Evolutionary conservation across 2,797 vertebrate genomes (phyloP).

Genomic region (Phrynocephalus forsythii): DNA sequence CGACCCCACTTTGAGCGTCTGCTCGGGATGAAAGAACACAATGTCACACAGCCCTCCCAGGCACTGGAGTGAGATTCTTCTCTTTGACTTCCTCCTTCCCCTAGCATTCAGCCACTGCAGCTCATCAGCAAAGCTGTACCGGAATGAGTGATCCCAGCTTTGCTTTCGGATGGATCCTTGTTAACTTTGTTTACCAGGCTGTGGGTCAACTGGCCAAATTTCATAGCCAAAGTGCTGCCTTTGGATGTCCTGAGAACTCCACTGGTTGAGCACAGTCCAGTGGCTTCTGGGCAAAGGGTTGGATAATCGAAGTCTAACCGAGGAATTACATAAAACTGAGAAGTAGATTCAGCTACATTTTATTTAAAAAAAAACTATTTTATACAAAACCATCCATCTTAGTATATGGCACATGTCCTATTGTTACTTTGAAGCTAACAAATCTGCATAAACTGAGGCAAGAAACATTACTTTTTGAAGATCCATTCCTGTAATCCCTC

Average conservation of each 20-base stretch:
- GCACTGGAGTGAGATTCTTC: slow-evolving; percentile 69
- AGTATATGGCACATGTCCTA: neutral
- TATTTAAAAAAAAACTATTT: too few species aligned
- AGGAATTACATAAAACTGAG: neutral
- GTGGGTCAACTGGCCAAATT: neutral
- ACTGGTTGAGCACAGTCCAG: slow-evolving; percentile 12
- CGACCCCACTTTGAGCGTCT: slow-evolving; percentile 47
- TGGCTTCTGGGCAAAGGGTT: neutral
- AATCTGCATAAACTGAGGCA: too few species aligned
- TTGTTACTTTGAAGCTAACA: neutral
- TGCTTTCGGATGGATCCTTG: slow-evolving; percentile 52
- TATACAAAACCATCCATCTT: neutral
- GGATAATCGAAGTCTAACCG: slow-evolving; percentile 8
- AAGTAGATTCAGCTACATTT: neutral
- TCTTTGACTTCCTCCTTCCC: slow-evolving; percentile 63
- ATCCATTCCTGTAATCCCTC: too few species aligned
- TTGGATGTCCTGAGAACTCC: slow-evolving; percentile 3
- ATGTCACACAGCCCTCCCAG: slow-evolving; percentile 69
- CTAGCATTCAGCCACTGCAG: slow-evolving; percentile 61
- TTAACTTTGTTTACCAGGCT: slow-evolving; percentile 27
- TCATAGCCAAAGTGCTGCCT: slow-evolving; percentile 9
- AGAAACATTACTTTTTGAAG: too few species aligned
- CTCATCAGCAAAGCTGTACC: slow-evolving; percentile 59
- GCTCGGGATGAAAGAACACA: slow-evolving; percentile 62
- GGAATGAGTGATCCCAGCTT: slow-evolving; percentile 50